Evolutionary conservation across 2,113 vertebrate genomes (phyloP).

Genomic region (Ariopsis seemanni): DNA sequence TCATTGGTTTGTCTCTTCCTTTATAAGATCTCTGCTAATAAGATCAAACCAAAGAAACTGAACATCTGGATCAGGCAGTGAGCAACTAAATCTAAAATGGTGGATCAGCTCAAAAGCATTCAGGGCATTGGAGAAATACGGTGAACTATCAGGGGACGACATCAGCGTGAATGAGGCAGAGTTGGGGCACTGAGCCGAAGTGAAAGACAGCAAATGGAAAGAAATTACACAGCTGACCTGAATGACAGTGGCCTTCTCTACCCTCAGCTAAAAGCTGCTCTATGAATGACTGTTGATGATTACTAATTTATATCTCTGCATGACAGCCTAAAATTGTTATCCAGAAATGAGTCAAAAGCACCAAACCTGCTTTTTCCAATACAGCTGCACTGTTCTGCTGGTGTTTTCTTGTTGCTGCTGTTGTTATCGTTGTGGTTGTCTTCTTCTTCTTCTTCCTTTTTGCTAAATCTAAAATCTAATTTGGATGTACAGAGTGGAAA

Average conservation of each 20-base stretch:
- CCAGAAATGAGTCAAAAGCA: not conserved
- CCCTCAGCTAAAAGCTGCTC: not conserved
- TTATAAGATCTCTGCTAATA: too few relatives aligned
- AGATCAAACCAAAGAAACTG: not conserved
- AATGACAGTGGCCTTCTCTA: not conserved
- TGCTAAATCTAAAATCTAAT: slow-evolving; percentile 30
- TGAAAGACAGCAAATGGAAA: slow-evolving; percentile 13
- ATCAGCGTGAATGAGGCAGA: not conserved
- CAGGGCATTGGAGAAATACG: not conserved
- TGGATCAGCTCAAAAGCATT: not conserved
- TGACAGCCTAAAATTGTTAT: slow-evolving; percentile 22
- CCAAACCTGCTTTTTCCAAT: not conserved
- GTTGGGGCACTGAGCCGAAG: not conserved
- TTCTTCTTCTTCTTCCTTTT: not conserved
- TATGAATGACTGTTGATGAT: not conserved
- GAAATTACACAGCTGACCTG: slow-evolving; percentile 14
- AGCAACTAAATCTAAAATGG: not conserved
- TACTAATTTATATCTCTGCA: slow-evolving; percentile 41
- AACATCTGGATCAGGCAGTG: not conserved
- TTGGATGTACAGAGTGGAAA: not conserved
- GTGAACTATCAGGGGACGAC: not conserved
- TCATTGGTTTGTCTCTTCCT: too few relatives aligned
- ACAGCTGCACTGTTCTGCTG: not conserved
- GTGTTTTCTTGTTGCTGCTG: not conserved
- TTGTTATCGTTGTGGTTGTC: not conserved